Evolutionary conservation across 2,888 invertebrate species (phyloP).

Genomic region (Sabellastarte sp.): DNA sequence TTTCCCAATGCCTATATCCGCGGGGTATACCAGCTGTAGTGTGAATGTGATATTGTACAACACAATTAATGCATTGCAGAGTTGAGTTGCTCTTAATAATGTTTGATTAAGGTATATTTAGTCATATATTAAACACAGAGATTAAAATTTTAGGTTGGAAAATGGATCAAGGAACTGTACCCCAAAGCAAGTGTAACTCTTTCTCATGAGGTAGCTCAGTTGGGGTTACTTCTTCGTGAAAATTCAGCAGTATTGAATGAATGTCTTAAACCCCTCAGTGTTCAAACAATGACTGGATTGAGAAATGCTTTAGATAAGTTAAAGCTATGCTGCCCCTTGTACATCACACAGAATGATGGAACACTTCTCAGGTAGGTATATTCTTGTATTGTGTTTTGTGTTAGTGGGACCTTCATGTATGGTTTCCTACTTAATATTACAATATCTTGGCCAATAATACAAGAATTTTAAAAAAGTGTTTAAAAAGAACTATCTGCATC

Average conservation of each 20-base stretch:
- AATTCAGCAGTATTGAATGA: conserved; percentile 55
- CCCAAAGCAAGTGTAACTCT: conserved; percentile 44
- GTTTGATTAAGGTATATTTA: too few relatives aligned
- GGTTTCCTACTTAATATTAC: not conserved
- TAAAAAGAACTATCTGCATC: too few relatives aligned
- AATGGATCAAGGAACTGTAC: conserved; percentile 29
- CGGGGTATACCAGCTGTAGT: too few relatives aligned
- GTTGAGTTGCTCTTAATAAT: too few relatives aligned
- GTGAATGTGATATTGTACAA: too few relatives aligned
- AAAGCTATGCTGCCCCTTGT: conserved; percentile 44
- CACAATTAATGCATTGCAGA: too few relatives aligned
- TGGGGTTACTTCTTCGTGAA: conserved; percentile 52
- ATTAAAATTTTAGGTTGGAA: too few relatives aligned
- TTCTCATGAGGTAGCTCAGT: conserved; percentile 44
- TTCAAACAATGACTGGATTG: conserved; percentile 40
- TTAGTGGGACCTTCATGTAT: not conserved
- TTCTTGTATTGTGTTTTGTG: not conserved
- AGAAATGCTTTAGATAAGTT: conserved; percentile 34
- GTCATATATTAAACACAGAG: too few relatives aligned
- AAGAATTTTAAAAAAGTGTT: too few relatives aligned
- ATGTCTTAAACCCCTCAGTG: conserved; percentile 43
- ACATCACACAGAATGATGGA: conserved; percentile 53
- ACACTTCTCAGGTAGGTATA: conserved; percentile 47
- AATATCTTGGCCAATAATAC: not conserved
- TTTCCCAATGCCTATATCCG: too few relatives aligned